Conservation (phyloP, 53 echinoderm and acorn worm genomes). For the Temnopleurus reevesii region DNA sequence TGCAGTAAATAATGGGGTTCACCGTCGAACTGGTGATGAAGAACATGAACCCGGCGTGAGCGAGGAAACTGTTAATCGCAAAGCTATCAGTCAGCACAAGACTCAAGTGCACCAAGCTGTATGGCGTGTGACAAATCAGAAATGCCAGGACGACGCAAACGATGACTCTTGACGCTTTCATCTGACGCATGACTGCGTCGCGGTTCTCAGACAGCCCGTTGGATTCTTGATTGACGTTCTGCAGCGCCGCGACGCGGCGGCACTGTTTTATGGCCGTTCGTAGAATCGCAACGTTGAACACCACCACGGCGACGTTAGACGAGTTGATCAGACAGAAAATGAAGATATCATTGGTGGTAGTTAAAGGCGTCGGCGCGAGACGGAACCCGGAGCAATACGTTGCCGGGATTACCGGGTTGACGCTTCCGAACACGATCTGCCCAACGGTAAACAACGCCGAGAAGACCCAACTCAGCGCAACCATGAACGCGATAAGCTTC, state of each 20-base stretch:
- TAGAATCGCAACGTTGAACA: neutral
- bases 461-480: neutral
- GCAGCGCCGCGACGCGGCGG: neutral
- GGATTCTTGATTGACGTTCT: neutral
- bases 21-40: neutral
- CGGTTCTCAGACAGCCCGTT: neutral
- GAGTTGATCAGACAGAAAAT: neutral
- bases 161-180: neutral
- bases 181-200: neutral
- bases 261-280: neutral
- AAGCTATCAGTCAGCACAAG: neutral
- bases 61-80: neutral
- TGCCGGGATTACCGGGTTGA: neutral
- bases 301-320: neutral
- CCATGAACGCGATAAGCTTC: neutral
- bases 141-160: neutral
- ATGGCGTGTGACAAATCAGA: neutral
- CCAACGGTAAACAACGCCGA: neutral
- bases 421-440: neutral
- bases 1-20: neutral
- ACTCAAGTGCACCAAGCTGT: neutral
- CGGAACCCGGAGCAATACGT: neutral
- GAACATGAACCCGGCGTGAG: neutral
- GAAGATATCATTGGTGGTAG: neutral
- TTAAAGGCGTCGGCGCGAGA: neutral